Evolutionary conservation across 1,140 invertebrate genomes (phyloP).

Genomic region (Radopholus similis): DNA sequence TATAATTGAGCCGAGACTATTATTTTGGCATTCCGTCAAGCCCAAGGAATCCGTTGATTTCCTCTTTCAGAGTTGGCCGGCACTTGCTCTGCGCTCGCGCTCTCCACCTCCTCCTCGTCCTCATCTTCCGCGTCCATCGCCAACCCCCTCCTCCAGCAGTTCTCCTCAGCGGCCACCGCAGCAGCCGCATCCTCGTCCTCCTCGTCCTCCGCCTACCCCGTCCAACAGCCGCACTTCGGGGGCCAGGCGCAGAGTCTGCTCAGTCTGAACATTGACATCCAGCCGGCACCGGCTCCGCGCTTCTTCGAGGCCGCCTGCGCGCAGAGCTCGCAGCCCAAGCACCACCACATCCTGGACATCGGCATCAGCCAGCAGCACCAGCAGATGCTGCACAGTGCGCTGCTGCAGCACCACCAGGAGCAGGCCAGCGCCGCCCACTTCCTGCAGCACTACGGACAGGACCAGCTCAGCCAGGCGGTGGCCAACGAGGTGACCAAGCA

Average conservation of each 20-base stretch:
- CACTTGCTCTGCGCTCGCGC: not conserved
- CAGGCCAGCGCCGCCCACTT: not conserved
- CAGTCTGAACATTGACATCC: constrained; percentile 2
- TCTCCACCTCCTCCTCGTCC: not conserved
- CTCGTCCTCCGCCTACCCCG: not conserved
- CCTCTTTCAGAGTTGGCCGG: too few relatives aligned
- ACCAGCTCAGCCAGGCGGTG: not conserved
- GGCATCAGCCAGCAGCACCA: not conserved
- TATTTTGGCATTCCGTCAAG: too few relatives aligned
- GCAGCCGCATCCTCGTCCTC: not conserved
- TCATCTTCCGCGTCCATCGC: not conserved
- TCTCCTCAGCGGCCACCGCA: not conserved
- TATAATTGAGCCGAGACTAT: not conserved
- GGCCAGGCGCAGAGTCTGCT: not conserved
- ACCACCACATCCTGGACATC: not conserved
- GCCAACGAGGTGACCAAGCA: not conserved
- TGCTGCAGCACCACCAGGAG: not conserved
- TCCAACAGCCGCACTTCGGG: not conserved
- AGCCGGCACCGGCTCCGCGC: too few relatives aligned
- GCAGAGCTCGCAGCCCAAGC: too few relatives aligned
- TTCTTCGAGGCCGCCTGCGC: too few relatives aligned
- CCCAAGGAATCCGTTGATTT: too few relatives aligned
- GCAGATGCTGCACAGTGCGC: not conserved
- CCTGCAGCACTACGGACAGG: not conserved
- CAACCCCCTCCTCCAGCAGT: not conserved